phyloP scores from a whole-genome alignment of 2,797 vertebrate species.

The Enteromius trimaculatus region DNA sequence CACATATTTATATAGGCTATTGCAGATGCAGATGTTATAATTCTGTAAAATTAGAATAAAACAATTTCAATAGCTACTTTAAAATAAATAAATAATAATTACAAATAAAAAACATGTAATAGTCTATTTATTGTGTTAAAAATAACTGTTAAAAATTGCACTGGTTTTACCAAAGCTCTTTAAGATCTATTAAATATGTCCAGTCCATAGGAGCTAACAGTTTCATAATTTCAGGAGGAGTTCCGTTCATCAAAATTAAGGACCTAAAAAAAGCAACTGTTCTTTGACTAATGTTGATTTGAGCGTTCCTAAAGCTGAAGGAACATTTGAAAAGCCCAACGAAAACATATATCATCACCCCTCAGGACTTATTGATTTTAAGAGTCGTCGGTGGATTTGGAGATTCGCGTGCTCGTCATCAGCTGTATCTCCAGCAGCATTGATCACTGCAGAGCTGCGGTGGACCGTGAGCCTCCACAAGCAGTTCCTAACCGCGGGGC shows the following conservation, averaged over 20 bases:
- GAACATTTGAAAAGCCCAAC: background rate
- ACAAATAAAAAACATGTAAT: background rate
- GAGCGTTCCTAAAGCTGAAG: background rate
- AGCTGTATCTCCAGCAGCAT: slow-evolving; percentile 81
- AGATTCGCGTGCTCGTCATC: slow-evolving; percentile 64
- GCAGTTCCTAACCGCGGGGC: slow-evolving; percentile 83
- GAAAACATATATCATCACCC: background rate
- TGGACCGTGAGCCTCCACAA: slow-evolving; percentile 83
- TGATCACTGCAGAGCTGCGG: slow-evolving; percentile 82
- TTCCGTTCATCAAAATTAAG: no score
- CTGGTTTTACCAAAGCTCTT: background rate
- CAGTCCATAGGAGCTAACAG: background rate
- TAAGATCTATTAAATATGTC: background rate
- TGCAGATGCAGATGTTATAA: background rate
- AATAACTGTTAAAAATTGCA: background rate
- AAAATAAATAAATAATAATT: background rate
- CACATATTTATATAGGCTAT: background rate
- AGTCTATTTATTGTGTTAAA: no score
- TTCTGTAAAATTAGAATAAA: background rate
- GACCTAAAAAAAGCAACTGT: background rate
- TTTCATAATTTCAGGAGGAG: no score
- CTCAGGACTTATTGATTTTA: slow-evolving; percentile 52
- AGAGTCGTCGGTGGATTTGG: slow-evolving; percentile 47
- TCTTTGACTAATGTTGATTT: background rate
- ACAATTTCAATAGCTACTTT: background rate